A percentile compares a stretch with the other conserved stretches of the same genome.
Conservation (phyloP, 2,113 vertebrate species). For the Suricata suricatta region DNA sequence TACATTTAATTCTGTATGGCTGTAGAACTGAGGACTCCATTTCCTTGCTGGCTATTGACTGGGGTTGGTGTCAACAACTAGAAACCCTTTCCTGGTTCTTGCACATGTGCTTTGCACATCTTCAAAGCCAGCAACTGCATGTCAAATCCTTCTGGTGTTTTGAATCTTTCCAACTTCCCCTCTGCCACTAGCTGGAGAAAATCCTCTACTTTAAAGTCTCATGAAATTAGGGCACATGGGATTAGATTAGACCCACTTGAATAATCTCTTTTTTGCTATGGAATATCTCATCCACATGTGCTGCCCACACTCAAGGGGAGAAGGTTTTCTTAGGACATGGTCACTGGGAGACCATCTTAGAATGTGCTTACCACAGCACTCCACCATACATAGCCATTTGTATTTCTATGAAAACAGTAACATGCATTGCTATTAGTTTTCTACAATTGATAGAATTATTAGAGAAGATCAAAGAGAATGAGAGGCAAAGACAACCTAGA, state of each 20-base stretch:
- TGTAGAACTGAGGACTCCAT: neutral
- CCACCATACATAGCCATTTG: neutral
- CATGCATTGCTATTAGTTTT: neutral
- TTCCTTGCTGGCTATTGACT: neutral
- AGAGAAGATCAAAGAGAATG: neutral
- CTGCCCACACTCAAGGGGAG: neutral
- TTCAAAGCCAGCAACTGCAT: neutral
- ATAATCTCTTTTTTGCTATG: neutral
- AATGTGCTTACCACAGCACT: neutral
- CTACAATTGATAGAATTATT: neutral
- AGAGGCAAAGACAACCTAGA: neutral
- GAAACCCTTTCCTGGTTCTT: neutral
- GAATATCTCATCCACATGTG: neutral
- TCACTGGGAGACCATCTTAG: neutral
- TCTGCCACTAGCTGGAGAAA: constrained; percentile 13
- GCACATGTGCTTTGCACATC: neutral
- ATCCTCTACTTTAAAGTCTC: neutral
- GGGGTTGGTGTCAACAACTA: neutral
- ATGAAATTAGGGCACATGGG: neutral
- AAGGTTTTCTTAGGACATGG: neutral
- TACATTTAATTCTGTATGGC: neutral
- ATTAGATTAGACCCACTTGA: neutral
- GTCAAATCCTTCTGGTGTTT: neutral
- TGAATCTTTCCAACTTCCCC: neutral
- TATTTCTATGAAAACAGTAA: neutral